Conservation (phyloP, 2,113 vertebrate species). For the Coracopsis vasa region DNA sequence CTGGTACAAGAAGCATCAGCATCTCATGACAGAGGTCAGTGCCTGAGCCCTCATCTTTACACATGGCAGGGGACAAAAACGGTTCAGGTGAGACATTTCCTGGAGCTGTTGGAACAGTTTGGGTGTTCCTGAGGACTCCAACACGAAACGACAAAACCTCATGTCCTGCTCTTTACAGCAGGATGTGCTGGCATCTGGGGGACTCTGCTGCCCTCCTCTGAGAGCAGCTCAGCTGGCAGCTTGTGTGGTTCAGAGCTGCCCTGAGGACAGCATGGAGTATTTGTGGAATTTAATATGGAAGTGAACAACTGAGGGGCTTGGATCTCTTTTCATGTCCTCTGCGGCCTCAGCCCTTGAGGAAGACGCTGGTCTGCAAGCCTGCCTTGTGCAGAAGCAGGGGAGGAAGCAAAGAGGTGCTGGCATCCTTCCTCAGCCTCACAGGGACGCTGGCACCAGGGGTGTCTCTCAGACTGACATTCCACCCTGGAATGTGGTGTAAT, state of each 20-base stretch:
- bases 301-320: neutral
- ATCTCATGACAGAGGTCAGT: neutral
- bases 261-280: neutral
- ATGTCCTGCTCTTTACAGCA: neutral
- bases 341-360: neutral
- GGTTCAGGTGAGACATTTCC: neutral
- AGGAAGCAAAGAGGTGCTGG: neutral
- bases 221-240: neutral
- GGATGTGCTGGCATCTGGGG: neutral
- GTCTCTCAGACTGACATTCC: neutral
- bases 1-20: neutral
- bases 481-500: neutral
- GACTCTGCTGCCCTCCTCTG: conserved; percentile 50
- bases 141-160: rapidly evolving
- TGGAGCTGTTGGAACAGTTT: neutral
- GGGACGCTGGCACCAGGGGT: neutral
- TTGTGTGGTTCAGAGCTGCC: neutral
- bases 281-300: neutral
- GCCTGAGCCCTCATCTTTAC: neutral
- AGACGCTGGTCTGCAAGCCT: neutral
- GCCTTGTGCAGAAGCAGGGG: neutral
- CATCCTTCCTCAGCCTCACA: neutral
- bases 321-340: neutral
- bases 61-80: neutral
- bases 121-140: neutral